Conservation (phyloP, 2,888 invertebrate species). For the Stratiomys singularior region DNA sequence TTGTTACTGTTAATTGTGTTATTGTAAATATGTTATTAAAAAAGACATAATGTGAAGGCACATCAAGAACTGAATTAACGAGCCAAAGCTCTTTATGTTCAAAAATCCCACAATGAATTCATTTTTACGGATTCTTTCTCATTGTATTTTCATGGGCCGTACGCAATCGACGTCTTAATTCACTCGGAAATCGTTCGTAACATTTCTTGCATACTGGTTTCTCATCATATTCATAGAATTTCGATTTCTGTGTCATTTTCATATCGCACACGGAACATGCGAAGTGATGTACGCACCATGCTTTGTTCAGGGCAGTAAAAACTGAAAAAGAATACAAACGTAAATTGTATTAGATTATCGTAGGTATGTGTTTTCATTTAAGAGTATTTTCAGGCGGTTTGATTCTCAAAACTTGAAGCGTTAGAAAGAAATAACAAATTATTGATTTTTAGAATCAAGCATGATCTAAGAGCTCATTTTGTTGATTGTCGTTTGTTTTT, state of each 20-base stretch:
- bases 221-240: slow-evolving; percentile 99
- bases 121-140: slow-evolving; percentile 65
- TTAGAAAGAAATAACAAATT: too few species aligned
- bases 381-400: slow-evolving; percentile 23
- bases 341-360: background rate
- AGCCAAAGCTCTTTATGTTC: background rate
- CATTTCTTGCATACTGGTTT: slow-evolving; percentile 99
- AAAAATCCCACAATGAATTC: background rate
- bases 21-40: background rate
- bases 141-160: slow-evolving; percentile 86
- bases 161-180: slow-evolving; percentile 90
- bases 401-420: too few species aligned
- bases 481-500: too few species aligned
- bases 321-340: slow-evolving; percentile 71
- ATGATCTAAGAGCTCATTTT: too few species aligned
- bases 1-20: background rate
- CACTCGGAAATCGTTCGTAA: slow-evolving; percentile 95
- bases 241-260: slow-evolving; percentile 95
- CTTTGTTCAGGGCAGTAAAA: slow-evolving; percentile 97
- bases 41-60: background rate
- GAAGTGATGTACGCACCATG: slow-evolving; percentile 99
- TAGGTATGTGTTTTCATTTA: too few species aligned
- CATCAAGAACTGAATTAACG: background rate
- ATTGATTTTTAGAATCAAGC: too few species aligned
- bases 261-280: slow-evolving; percentile 97